Conservation (phyloP, 2,113 vertebrate species). For the Eptesicus fuscus region DNA sequence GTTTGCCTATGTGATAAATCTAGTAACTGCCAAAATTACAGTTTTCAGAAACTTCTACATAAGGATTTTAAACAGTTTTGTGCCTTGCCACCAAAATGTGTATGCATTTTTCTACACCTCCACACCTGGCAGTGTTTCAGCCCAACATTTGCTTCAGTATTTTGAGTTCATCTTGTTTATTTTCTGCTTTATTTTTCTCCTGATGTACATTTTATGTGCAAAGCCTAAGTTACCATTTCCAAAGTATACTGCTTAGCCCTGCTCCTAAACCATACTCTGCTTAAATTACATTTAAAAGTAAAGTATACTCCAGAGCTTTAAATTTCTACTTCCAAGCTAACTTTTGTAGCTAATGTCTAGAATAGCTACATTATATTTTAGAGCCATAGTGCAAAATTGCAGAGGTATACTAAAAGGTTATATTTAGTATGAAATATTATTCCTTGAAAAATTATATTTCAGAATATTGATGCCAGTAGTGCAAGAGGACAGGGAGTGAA, state of each 20-base stretch:
- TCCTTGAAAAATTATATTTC: not conserved
- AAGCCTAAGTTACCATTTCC: constrained; percentile 48
- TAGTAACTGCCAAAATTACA: constrained; percentile 60
- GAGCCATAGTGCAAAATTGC: not conserved
- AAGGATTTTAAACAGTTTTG: constrained; percentile 70
- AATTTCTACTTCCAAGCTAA: not conserved
- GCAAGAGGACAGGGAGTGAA: not conserved
- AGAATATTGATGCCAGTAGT: not conserved
- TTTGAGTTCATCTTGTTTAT: constrained; percentile 78
- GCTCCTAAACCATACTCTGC: not conserved
- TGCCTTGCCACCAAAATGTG: constrained; percentile 72
- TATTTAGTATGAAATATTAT: not conserved
- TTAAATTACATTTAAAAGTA: constrained; percentile 8
- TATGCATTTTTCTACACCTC: constrained; percentile 75
- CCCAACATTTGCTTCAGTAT: constrained; percentile 77
- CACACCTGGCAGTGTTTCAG: constrained; percentile 77
- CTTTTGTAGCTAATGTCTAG: not conserved
- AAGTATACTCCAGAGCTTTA: not conserved
- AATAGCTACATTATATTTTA: not conserved
- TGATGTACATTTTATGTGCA: constrained; percentile 74
- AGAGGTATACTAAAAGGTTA: not conserved
- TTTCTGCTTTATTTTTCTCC: constrained; percentile 71
- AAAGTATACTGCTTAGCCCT: constrained; percentile 14
- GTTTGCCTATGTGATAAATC: constrained; percentile 41
- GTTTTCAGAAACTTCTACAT: constrained; percentile 68